Evolutionary conservation across 2,888 invertebrate genomes (phyloP).

Genomic region (Miltochrista miniata): DNA sequence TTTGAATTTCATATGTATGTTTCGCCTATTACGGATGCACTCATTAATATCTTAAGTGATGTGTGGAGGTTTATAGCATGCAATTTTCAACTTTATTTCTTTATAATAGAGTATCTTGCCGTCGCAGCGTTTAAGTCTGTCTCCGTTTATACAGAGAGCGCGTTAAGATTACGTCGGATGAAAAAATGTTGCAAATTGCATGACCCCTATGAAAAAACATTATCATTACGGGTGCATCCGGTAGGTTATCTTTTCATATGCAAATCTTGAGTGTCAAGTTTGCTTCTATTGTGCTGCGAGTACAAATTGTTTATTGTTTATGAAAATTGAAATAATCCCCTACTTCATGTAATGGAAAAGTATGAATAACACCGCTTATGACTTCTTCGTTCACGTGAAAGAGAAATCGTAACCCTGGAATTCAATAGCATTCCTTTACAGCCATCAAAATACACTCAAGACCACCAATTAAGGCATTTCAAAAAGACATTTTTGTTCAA

Average conservation of each 20-base stretch:
- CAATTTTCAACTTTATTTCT: constrained; percentile 57
- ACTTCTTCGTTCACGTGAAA: too few species aligned
- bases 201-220: constrained; percentile 79
- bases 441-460: too few species aligned
- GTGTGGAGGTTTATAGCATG: constrained; percentile 57
- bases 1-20: constrained; percentile 84
- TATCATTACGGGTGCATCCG: constrained; percentile 68
- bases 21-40: constrained; percentile 83
- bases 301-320: constrained; percentile 30
- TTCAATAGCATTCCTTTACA: too few species aligned
- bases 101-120: constrained; percentile 37
- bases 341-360: too few species aligned
- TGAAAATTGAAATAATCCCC: neutral
- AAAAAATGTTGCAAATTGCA: constrained; percentile 81
- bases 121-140: constrained; percentile 27
- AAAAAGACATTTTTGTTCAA: too few species aligned
- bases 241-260: constrained; percentile 71
- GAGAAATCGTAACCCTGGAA: too few species aligned
- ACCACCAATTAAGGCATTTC: too few species aligned
- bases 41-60: constrained; percentile 84
- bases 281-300: constrained; percentile 37
- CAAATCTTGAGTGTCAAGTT: constrained; percentile 62
- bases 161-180: constrained; percentile 77
- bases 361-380: too few species aligned
- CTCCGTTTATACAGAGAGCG: constrained; percentile 67